These are phyloP conservation scores for Chaenocephalus aceratus DNA, from an alignment of 2,113 vertebrate genomes.

Conservation along the genomic window DNA sequence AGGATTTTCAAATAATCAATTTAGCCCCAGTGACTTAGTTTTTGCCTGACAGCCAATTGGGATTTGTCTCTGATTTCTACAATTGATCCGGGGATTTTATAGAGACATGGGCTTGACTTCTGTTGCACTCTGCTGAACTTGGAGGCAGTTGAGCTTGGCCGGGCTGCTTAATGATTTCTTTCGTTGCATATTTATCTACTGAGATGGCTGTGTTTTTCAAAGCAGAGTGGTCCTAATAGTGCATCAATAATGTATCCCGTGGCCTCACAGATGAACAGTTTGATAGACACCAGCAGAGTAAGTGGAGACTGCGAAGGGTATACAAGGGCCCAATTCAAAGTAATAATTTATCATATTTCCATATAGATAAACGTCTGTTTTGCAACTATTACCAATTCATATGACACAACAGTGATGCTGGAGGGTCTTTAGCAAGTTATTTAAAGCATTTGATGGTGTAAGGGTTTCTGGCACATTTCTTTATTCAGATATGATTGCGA, in stretches of 20 bases:
- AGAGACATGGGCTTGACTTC: slow-evolving; percentile 66
- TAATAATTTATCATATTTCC: slow-evolving; percentile 27
- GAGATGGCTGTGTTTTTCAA: slow-evolving; percentile 58
- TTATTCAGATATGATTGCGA: neutral
- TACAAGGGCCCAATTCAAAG: slow-evolving; percentile 30
- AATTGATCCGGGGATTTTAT: slow-evolving; percentile 65
- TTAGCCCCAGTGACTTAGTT: slow-evolving; percentile 58
- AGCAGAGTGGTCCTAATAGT: slow-evolving; percentile 57
- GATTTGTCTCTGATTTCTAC: slow-evolving; percentile 66
- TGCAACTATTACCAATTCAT: neutral
- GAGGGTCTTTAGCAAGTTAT: neutral
- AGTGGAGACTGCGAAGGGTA: slow-evolving; percentile 31
- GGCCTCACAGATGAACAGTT: slow-evolving; percentile 44
- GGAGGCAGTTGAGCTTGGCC: slow-evolving; percentile 48
- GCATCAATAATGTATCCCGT: slow-evolving; percentile 68
- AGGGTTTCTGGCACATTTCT: neutral
- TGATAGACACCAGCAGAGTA: slow-evolving; percentile 47
- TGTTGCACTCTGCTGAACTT: slow-evolving; percentile 69
- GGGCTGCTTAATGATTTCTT: slow-evolving; percentile 69
- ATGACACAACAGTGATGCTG: neutral
- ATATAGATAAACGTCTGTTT: slow-evolving; percentile 17
- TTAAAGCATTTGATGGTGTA: neutral
- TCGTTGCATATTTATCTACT: slow-evolving; percentile 68
- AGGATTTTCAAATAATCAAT: slow-evolving; percentile 79
- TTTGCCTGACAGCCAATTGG: slow-evolving; percentile 46